Evolutionary conservation across 2,113 vertebrate genomes (phyloP), one percentile per base, ranked within the genome.

Genomic region (Anas platyrhynchos): DNA sequence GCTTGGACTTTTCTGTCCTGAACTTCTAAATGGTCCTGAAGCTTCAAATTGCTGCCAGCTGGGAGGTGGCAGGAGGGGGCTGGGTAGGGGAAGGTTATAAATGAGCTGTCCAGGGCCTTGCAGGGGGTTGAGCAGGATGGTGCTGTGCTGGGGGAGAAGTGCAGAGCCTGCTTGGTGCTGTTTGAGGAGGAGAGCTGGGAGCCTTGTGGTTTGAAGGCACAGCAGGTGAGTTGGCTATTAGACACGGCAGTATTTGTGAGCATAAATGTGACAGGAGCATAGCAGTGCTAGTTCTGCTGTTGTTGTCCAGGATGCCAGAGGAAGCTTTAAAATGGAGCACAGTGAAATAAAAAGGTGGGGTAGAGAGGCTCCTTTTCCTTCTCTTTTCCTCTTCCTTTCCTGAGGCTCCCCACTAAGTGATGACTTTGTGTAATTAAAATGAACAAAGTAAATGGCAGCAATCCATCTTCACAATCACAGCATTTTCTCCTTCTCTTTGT

Each of bases 371-470:
- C 44, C 82, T 72, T 75, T 95, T 71, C 84, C 66, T 15, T 93
- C 56, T 59, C 43, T 84, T 78, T 91, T 54, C 68, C 84, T 71
- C 87, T 36, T 95, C 29, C 61, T 94, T 83, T 94, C 96, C 93
- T 32, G 76, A 89, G 91, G 96, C 95, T 96, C 23, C 82, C 67
- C 44, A 58, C 94, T 97, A 96, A 97, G 96, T 94, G 94, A 97
- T 97, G 96, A 98, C 97, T 98, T 94, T 68, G 74, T 96, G 83
- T 97, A 97, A 98, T 98, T 98, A 97, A 97, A 97, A 97, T 54
- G 94, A 98, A 97, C 91, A 95, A 97, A 98, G 94, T 96, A 84
- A 78, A 88, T 93, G 91, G 94, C 85, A 68, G 83, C 82, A 83
- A 96, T 97, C 95, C 91, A 62, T 97, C 97, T 95, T 96, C 50